Conservation (phyloP, 2,113 vertebrate genomes). For the Camelus bactrianus region DNA sequence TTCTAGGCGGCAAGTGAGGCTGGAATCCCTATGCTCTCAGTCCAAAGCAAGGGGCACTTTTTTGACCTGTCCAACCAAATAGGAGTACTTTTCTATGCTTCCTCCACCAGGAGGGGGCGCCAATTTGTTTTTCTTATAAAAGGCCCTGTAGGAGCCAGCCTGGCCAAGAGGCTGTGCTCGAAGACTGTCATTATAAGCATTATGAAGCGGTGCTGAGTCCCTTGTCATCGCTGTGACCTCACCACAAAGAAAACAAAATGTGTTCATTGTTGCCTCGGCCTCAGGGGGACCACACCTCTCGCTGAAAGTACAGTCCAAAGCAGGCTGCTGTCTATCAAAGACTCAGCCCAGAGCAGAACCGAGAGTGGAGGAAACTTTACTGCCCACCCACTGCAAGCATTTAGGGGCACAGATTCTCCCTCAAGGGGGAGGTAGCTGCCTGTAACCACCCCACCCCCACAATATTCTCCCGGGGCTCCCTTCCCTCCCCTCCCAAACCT, state of each 20-base stretch:
- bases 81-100: background rate
- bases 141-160: background rate
- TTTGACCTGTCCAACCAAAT: too few species aligned
- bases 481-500: background rate
- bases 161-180: background rate
- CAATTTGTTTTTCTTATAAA: background rate
- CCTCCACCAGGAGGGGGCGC: background rate
- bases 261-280: background rate
- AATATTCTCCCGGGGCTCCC: fast-evolving
- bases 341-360: background rate
- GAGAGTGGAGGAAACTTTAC: background rate
- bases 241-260: background rate
- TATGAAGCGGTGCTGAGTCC: background rate
- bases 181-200: background rate
- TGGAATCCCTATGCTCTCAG: background rate
- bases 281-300: background rate
- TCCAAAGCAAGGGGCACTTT: background rate
- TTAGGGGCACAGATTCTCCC: background rate
- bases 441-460: background rate
- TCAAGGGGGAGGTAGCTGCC: background rate
- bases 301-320: fast-evolving
- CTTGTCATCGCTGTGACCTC: background rate
- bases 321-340: background rate
- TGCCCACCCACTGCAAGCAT: too few species aligned
- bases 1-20: background rate